Evolutionary conservation across 2,113 vertebrate genomes (phyloP).

Genomic region (Climacteris rufus): DNA sequence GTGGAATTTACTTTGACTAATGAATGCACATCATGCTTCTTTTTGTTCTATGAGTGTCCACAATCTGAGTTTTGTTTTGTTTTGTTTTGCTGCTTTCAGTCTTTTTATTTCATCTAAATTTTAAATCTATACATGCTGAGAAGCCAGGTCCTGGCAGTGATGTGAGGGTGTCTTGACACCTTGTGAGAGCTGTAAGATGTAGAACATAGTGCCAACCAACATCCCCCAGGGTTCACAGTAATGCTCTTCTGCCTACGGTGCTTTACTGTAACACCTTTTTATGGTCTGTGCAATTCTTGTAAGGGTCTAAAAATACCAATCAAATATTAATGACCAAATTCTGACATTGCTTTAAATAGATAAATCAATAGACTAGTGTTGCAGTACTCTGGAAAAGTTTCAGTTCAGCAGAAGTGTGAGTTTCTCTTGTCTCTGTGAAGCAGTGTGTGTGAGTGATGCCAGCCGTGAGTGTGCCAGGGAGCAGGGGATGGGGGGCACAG

Average conservation of each 20-base stretch:
- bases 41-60: not conserved
- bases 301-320: conserved; percentile 46
- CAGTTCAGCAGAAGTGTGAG: not conserved
- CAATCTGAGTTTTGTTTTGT: not conserved
- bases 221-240: not conserved
- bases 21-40: not conserved
- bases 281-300: conserved; percentile 35
- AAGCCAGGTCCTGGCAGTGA: not conserved
- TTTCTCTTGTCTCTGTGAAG: not conserved
- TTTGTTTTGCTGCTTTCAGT: not conserved
- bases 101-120: not conserved
- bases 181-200: not conserved
- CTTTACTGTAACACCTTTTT: conserved; percentile 50
- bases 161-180: not conserved
- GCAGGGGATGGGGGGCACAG: no score
- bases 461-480: rapidly evolving
- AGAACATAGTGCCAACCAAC: not conserved
- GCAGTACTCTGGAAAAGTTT: not conserved
- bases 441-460: not conserved
- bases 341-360: conserved; percentile 21
- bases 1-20: not conserved
- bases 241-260: not conserved
- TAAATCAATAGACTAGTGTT: conserved; percentile 11
- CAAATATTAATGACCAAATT: conserved; percentile 60
- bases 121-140: not conserved